phyloP scores from a whole-genome alignment of 1,140 invertebrate species.

The Aphelinus certus region DNA sequence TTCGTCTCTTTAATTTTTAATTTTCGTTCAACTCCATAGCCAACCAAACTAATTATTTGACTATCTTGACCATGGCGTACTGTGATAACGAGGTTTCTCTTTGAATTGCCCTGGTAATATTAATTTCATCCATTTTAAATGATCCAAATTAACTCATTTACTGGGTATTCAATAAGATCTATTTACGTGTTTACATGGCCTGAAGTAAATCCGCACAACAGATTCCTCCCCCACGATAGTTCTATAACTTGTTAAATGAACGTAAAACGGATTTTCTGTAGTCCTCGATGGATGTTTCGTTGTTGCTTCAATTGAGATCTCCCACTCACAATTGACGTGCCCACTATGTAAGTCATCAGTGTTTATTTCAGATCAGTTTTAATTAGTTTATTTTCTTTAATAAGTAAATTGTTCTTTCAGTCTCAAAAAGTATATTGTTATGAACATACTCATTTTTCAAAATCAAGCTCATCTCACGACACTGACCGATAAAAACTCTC shows the following conservation, averaged over 20 bases:
- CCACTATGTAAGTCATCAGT: constrained; percentile 48
- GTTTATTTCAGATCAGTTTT: background rate
- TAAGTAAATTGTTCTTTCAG: constrained; percentile 12
- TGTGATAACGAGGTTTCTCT: constrained; percentile 50
- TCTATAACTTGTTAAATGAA: constrained; percentile 36
- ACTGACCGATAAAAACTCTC: constrained; percentile 58
- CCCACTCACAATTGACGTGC: constrained; percentile 57
- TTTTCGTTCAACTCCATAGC: constrained; percentile 53
- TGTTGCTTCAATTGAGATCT: constrained; percentile 42
- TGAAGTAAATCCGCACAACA: constrained; percentile 48
- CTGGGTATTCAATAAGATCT: constrained; percentile 3
- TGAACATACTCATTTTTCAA: constrained; percentile 58
- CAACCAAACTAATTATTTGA: constrained; percentile 49
- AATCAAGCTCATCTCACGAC: constrained; percentile 51
- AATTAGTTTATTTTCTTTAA: constrained; percentile 20
- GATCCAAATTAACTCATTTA: constrained; percentile 27
- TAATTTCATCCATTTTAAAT: constrained; percentile 33
- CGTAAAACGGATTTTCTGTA: constrained; percentile 44
- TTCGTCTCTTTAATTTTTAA: constrained; percentile 51
- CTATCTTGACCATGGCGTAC: constrained; percentile 50
- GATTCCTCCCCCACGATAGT: constrained; percentile 38
- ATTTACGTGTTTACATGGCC: constrained; percentile 47
- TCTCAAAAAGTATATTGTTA: constrained; percentile 18
- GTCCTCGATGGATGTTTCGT: constrained; percentile 38
- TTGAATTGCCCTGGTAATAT: constrained; percentile 46